Base-by-base conservation (phyloP, 2,113 vertebrate genomes). In the Ctenomys sociabilis region DNA sequence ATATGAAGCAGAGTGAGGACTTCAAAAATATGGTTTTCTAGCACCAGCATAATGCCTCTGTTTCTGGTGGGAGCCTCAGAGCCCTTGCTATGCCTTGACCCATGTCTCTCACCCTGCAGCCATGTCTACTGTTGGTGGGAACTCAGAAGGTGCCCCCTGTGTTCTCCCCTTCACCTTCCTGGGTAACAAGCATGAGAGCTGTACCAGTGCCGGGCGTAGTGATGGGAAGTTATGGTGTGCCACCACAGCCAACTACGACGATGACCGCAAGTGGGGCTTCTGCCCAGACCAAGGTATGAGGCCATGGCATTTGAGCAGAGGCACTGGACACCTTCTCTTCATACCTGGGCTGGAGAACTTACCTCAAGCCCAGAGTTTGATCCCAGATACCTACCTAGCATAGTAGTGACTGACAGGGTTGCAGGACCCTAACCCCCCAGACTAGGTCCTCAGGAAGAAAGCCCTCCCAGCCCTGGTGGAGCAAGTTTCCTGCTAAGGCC, bases 261-360 rank as follows among this genome's bases (percentile, higher is more conserved):
- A 99, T 0, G 99, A 99, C 97, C 99, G 99, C 95, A 99, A 99
- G 96, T 99, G 99, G 99, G 99, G 99, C 92, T 99, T 99, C 88
- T 99, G 99, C 97, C 99, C 99, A 0, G 99, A 99, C 40, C 99
- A 99, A 99, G 99, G 99, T 99, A 98, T 12, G 0, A 0, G 24
- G 4, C 57, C 7, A 73, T 1, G 59, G 49, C 13, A 9, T 3
- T 7, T 4, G n/a, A 37, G 40, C 28, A 1, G n/a, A 54, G 43
- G 37, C 57, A 7, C n/a, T 0, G 12, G 52, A 37, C 6, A 4
- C 14, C 1, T 3, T 30, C 10, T 28, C 13, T 6, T 7, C 6
- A 7, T 40, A 37, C 17, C 54, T 28, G 70, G 35, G 7, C 57
- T 13, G 32, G 64, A 91, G 35, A 32, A 30, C 11, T 22, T 8